Percentiles rank a stretch among this genome's conserved stretches.
phyloP scores from a whole-genome alignment of 2,113 vertebrate species.

The Sceloporus tristichus region DNA sequence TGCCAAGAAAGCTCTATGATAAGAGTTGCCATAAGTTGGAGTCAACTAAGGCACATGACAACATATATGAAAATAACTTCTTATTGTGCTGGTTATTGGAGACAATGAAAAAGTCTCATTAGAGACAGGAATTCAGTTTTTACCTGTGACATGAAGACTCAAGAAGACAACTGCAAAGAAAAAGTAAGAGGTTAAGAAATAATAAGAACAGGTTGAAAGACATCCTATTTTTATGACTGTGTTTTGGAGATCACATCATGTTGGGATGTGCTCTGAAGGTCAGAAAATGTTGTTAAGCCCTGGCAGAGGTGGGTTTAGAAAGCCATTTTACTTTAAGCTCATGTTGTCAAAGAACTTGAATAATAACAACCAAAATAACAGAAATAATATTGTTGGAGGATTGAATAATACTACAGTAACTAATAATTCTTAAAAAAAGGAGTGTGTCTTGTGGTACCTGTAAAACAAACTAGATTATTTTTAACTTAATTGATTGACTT shows the following conservation, averaged over 20 bases:
- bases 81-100: not conserved
- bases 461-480: too few relatives aligned
- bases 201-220: not conserved
- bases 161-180: constrained; percentile 23
- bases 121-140: not conserved
- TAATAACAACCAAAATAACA: too few relatives aligned
- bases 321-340: not conserved
- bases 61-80: not conserved
- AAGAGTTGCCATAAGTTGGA: too few relatives aligned
- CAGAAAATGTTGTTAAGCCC: not conserved
- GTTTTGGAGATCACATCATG: not conserved
- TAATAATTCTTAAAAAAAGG: too few relatives aligned
- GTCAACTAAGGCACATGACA: not conserved
- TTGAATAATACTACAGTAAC: not conserved
- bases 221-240: not conserved
- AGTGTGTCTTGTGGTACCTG: too few relatives aligned
- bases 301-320: not conserved
- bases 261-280: not conserved
- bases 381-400: not conserved
- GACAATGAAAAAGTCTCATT: not conserved
- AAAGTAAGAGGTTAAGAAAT: constrained; percentile 10
- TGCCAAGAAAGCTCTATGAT: too few relatives aligned
- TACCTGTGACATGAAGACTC: constrained; percentile 30
- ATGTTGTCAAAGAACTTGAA: not conserved
- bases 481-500: too few relatives aligned